Conservation (phyloP, 2,113 vertebrate genomes). For the Podarcis cretensis region DNA sequence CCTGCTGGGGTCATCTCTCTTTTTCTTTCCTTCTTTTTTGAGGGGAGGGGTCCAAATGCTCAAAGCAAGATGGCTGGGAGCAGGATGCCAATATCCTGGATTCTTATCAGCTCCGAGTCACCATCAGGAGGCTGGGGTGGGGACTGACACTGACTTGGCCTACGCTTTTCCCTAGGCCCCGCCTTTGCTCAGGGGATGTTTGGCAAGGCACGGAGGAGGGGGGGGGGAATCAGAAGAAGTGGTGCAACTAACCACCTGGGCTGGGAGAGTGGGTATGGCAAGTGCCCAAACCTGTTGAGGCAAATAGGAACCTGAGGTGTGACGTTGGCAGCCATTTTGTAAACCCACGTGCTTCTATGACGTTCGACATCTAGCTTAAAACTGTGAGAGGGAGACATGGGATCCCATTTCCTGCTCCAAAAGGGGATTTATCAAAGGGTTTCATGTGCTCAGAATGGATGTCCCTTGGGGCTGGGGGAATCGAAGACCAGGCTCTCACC, state of each 20-base stretch:
- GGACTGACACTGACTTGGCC: not conserved
- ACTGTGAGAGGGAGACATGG: not conserved
- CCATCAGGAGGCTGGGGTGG: not conserved
- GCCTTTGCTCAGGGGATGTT: not conserved
- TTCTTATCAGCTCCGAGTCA: not conserved
- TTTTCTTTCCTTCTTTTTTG: not conserved
- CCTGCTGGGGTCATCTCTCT: not conserved
- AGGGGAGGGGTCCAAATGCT: not conserved
- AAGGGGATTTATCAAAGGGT: not conserved
- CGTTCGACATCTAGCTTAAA: not conserved
- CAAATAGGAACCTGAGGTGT: not conserved
- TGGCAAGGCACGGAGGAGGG: not conserved
- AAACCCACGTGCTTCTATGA: too few species aligned
- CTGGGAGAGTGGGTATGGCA: not conserved
- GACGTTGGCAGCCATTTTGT: not conserved
- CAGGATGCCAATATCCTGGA: not conserved
- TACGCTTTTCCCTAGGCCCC: not conserved
- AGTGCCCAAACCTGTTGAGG: not conserved
- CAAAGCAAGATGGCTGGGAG: not conserved
- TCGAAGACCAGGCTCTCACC: constrained; percentile 67
- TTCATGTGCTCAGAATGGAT: not conserved
- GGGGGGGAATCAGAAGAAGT: not conserved
- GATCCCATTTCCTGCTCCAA: not conserved
- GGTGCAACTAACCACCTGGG: not conserved
- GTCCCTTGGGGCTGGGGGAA: not conserved